Percentiles rank a stretch among this genome's conserved stretches.
phyloP scores from a whole-genome alignment of 2,797 vertebrate genomes.

The Hozukius guyotensis region DNA sequence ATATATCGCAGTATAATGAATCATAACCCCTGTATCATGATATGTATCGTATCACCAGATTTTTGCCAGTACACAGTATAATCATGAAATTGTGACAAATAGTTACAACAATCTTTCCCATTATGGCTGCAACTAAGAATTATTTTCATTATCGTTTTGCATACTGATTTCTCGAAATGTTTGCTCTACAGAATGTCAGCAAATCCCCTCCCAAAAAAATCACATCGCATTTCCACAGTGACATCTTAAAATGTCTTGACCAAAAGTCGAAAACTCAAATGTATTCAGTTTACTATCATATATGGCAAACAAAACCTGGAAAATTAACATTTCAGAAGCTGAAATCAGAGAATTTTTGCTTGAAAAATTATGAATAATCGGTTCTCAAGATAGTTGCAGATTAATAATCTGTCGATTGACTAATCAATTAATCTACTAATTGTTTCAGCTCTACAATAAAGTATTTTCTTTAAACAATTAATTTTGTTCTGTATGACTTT shows the following conservation, averaged over 20 bases:
- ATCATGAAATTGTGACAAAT: background rate
- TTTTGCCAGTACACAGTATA: background rate
- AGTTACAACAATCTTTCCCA: background rate
- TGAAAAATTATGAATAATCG: background rate
- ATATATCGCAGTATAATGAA: no score
- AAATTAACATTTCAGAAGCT: background rate
- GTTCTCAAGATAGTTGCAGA: background rate
- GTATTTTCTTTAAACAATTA: accelerated
- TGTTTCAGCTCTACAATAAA: background rate
- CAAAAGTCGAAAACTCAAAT: background rate
- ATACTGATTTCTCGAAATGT: background rate
- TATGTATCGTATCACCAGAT: no score
- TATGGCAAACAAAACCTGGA: background rate
- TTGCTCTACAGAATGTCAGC: background rate
- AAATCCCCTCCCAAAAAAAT: background rate
- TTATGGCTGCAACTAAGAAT: background rate
- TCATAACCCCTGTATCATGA: no score
- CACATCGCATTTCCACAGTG: accelerated
- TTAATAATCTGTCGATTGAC: background rate
- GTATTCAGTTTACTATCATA: background rate
- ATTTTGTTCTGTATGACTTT: no score
- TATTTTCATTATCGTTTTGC: background rate
- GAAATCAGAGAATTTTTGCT: no score
- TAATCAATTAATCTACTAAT: background rate
- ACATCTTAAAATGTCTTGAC: background rate